Conservation (phyloP, 2,888 invertebrate genomes). For the Petrophora chlorosata region DNA sequence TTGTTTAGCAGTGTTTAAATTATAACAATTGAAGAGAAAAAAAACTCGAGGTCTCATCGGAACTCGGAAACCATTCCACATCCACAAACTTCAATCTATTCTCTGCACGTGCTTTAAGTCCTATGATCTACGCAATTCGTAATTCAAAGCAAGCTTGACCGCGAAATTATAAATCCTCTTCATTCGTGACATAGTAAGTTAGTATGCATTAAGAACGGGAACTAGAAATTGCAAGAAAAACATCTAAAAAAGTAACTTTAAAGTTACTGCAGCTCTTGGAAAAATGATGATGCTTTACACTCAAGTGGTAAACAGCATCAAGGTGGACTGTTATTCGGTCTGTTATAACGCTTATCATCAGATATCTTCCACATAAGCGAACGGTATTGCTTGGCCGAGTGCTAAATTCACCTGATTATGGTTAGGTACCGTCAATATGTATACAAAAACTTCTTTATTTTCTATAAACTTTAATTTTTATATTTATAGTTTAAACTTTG, state of each 20-base stretch:
- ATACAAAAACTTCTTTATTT: too few relatives aligned
- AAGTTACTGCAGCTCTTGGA: background rate
- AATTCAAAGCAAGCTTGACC: slow-evolving; percentile 24
- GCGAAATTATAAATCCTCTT: slow-evolving; percentile 17
- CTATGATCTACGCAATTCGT: slow-evolving; percentile 18
- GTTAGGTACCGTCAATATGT: too few relatives aligned
- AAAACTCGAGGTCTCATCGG: too few relatives aligned
- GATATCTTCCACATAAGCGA: slow-evolving; percentile 36
- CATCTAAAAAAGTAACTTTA: slow-evolving; percentile 2
- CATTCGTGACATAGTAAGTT: slow-evolving; percentile 15
- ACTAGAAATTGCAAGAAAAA: slow-evolving; percentile 19
- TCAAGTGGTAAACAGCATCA: slow-evolving; percentile 18
- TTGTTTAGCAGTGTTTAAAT: too few relatives aligned
- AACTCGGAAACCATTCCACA: slow-evolving; percentile 9
- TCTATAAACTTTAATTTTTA: too few relatives aligned
- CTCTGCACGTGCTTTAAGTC: slow-evolving; percentile 11
- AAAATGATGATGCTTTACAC: slow-evolving; percentile 6
- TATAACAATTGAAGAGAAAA: too few relatives aligned
- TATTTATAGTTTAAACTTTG: too few relatives aligned
- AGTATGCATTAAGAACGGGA: slow-evolving; percentile 18
- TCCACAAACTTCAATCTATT: slow-evolving; percentile 11
- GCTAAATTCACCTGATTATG: background rate
- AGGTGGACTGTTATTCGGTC: slow-evolving; percentile 48
- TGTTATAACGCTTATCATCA: slow-evolving; percentile 39
- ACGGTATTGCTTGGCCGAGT: slow-evolving; percentile 43